These are phyloP conservation scores for Halisarca cf. caerulea DNA, from an alignment of 37 sponge, comb jelly and placozoan species.

Conservation along the genomic window DNA sequence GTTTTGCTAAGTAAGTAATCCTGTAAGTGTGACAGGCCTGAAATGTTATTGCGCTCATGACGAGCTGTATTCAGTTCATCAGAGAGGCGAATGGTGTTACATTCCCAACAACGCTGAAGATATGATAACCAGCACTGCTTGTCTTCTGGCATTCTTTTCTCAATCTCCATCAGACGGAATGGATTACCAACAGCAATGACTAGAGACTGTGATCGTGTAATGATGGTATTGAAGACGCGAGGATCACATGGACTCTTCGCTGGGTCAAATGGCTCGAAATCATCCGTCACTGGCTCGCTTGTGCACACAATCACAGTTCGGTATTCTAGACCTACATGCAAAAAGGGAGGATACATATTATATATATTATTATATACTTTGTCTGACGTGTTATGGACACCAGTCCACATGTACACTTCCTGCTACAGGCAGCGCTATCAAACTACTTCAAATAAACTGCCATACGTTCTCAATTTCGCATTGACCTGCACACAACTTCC, in stretches of 20 bases:
- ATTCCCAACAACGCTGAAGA: background rate
- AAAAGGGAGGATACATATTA: too few relatives aligned
- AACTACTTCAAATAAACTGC: too few relatives aligned
- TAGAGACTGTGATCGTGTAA: slow-evolving; percentile 59
- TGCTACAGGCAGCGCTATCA: too few relatives aligned
- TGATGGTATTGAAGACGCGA: slow-evolving; percentile 66
- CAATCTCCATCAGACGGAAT: slow-evolving; percentile 29
- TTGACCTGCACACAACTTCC: too few relatives aligned
- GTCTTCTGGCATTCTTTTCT: slow-evolving; percentile 17
- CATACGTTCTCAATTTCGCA: too few relatives aligned
- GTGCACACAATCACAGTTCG: slow-evolving; percentile 62
- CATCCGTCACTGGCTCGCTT: slow-evolving; percentile 18
- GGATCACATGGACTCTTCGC: slow-evolving; percentile 68
- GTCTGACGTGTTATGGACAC: too few relatives aligned
- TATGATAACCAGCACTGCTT: slow-evolving; percentile 6
- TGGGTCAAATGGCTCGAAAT: slow-evolving; percentile 40
- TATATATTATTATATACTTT: too few relatives aligned
- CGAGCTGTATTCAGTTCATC: background rate
- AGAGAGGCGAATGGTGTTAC: background rate
- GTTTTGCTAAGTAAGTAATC: too few relatives aligned
- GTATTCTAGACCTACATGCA: slow-evolving; percentile 61
- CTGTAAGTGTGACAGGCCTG: too few relatives aligned
- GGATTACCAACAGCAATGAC: slow-evolving; percentile 68
- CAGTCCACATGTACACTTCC: too few relatives aligned
- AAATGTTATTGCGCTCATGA: too few relatives aligned